These are phyloP conservation scores for Sebastes iracundus DNA, from an alignment of 2,797 vertebrate species.

Conservation along the genomic window DNA sequence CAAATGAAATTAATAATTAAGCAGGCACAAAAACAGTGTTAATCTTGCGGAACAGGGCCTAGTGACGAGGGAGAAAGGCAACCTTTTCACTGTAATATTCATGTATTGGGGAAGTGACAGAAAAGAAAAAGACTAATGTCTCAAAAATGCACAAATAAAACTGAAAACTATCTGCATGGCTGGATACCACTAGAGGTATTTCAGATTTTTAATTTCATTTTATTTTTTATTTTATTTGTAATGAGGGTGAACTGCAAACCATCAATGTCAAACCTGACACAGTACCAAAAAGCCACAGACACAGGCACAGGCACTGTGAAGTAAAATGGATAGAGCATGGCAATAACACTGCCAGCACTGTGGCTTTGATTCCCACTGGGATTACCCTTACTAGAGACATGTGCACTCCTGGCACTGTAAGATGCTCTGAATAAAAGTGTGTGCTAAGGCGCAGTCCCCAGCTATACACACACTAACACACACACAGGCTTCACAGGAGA, in stretches of 20 bases:
- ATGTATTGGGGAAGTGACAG: background rate
- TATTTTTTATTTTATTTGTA: background rate
- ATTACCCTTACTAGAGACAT: constrained; percentile 38
- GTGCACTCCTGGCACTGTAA: constrained; percentile 38
- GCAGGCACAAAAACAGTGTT: too few species aligned
- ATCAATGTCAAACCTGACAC: background rate
- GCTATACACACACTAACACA: background rate
- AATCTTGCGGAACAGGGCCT: too few species aligned
- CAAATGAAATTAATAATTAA: too few species aligned
- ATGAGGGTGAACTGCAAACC: background rate
- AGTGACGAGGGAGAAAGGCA: too few species aligned
- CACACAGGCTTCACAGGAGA: constrained; percentile 5
- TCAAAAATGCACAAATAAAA: background rate
- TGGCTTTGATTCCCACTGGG: constrained; percentile 53
- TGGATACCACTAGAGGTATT: background rate
- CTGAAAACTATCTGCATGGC: background rate
- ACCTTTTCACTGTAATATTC: background rate
- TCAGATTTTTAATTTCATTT: too few species aligned
- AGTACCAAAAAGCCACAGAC: background rate
- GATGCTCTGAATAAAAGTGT: constrained; percentile 34
- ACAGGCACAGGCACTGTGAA: constrained; percentile 12
- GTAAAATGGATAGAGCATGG: constrained; percentile 32
- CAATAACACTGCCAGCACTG: constrained; percentile 16
- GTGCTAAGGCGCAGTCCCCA: constrained; percentile 11
- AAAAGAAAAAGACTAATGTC: background rate